Evolutionary conservation across 1,140 invertebrate genomes (phyloP), one percentile per base, ranked within the genome.

Genomic region (Ectropis grisescens): DNA sequence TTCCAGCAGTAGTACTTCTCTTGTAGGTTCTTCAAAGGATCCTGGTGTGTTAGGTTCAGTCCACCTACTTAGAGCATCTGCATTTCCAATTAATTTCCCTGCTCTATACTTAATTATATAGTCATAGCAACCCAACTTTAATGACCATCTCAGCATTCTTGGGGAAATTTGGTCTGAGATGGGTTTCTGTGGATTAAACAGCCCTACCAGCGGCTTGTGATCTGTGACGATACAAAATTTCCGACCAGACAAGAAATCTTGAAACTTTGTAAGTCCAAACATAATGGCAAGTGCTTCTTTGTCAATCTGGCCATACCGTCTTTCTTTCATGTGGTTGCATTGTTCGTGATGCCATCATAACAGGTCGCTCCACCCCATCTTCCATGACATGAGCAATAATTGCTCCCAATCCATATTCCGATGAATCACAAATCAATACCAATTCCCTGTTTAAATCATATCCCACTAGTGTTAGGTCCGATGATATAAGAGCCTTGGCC

Each of bases 401-500:
- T n/a, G n/a, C n/a, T n/a, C n/a, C n/a, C n/a, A n/a, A n/a, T n/a
- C n/a, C n/a, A n/a, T n/a, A n/a, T n/a, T n/a, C n/a, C n/a, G n/a
- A n/a, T n/a, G n/a, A n/a, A n/a, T n/a, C n/a, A n/a, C n/a, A 22
- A 9, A 22, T 22, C 9, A 22, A 9, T 9, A 22, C 4, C 9
- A 22, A 22, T 22, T 22, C 19, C 9, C 19, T 22, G 9, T 47
- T 25, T 13, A 47, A 15, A n/a, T 43, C 41, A 38, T 52, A 52
- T 22, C 41, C 37, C 1, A 47, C 41, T 11, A 44, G 19, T 2
- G 44, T 47, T n/a, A 33, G 22, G 24, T 44, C 41, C 8, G 31
- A 52, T 24, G 40, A 40, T 10, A 52, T 14, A n/a, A 47, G 5
- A 10, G 19, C 12, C 24, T 47, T 52, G 6, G 43, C 48, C 24